A percentile compares a stretch with the other conserved stretches of the same genome.
Evolutionary conservation across 2,797 vertebrate genomes (phyloP).

Genomic region (Rhynchonycteris naso): DNA sequence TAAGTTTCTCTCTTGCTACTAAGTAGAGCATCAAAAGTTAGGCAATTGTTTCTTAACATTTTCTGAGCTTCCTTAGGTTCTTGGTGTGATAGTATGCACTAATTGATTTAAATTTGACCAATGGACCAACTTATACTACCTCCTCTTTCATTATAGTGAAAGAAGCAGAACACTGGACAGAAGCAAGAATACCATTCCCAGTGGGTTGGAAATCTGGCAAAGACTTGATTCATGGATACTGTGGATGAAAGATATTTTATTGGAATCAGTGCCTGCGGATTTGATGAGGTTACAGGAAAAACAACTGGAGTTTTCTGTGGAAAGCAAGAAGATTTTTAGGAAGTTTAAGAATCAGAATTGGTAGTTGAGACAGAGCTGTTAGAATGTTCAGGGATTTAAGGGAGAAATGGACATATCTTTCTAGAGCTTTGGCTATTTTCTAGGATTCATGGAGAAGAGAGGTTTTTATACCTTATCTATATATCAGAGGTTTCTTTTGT

Average conservation of each 20-base stretch:
- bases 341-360: slow-evolving; percentile 22
- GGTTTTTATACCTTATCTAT: slow-evolving; percentile 23
- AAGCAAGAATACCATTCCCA: background rate
- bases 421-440: slow-evolving; percentile 46
- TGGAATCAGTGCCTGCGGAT: slow-evolving; percentile 10
- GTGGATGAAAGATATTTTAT: slow-evolving; percentile 10
- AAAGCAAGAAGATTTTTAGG: slow-evolving; percentile 57
- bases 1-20: background rate
- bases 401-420: slow-evolving; percentile 55
- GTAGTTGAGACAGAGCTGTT: slow-evolving; percentile 27
- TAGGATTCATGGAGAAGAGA: slow-evolving; percentile 32
- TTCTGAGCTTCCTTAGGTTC: background rate
- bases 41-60: slow-evolving; percentile 14
- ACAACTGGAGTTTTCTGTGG: slow-evolving; percentile 42
- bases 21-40: background rate
- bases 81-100: background rate
- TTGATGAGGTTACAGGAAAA: slow-evolving; percentile 49
- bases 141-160: background rate
- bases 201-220: background rate
- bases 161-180: background rate
- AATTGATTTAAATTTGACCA: slow-evolving; percentile 17
- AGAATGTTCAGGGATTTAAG: slow-evolving; percentile 25
- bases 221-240: background rate
- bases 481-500: background rate
- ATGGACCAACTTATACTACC: background rate